phyloP scores from a whole-genome alignment of 2,797 vertebrate species.

The Euphonia xanthogaster region DNA sequence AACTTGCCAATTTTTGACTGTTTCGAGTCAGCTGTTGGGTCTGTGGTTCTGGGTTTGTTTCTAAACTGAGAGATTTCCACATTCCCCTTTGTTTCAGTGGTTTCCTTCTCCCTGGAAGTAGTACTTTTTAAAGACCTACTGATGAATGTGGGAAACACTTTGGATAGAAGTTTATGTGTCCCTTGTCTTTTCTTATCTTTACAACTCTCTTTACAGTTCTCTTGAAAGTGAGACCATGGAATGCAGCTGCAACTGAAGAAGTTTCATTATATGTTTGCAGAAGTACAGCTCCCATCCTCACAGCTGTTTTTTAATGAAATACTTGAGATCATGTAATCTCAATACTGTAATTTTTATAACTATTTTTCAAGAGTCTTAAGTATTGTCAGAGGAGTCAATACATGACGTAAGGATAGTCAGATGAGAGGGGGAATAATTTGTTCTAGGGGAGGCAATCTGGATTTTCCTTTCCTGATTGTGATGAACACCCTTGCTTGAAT shows the following conservation, averaged over 20 bases:
- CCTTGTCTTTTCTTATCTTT: not conserved
- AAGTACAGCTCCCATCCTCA: not conserved
- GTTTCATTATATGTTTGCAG: not conserved
- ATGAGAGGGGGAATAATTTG: not conserved
- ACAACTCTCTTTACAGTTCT: not conserved
- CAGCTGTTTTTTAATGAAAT: not conserved
- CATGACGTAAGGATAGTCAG: accelerated
- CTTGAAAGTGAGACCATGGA: not conserved
- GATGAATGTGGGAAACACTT: not conserved
- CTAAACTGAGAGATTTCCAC: not conserved
- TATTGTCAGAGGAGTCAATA: not conserved
- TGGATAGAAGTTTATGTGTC: not conserved
- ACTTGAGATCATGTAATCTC: not conserved
- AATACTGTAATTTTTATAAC: not conserved
- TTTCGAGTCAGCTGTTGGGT: not conserved
- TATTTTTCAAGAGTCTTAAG: not conserved
- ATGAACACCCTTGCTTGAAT: not conserved
- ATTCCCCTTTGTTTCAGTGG: not conserved
- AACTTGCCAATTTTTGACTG: not conserved
- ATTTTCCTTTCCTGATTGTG: not conserved
- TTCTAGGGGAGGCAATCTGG: not conserved
- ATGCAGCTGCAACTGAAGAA: not conserved
- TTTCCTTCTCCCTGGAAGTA: not conserved
- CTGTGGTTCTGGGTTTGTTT: not conserved
- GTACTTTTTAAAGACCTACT: not conserved